Percentiles rank a stretch among this genome's conserved stretches.
Conservation (phyloP, 2,113 vertebrate species). For the Peromyscus leucopus region DNA sequence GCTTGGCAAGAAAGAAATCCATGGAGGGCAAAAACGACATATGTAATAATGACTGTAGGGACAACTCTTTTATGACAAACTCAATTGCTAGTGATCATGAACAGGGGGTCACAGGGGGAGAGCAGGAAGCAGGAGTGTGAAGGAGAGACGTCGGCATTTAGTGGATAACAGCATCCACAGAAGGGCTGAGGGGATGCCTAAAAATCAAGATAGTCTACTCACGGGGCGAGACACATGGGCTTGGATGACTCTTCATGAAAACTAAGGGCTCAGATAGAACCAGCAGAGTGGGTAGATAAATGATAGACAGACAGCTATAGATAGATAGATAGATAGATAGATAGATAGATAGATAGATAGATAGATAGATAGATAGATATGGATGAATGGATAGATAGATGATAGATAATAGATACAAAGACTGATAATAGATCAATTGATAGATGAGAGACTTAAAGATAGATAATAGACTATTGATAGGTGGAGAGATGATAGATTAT, state of each 20-base stretch:
- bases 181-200: fast-evolving
- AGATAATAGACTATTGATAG: background rate
- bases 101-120: too few relatives aligned
- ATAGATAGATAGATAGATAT: background rate
- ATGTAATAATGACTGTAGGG: fast-evolving
- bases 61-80: background rate
- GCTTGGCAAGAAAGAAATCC: background rate
- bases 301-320: background rate
- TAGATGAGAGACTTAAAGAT: background rate
- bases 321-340: background rate
- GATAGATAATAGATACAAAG: background rate
- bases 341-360: background rate
- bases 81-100: background rate
- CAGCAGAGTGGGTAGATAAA: background rate
- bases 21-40: fast-evolving
- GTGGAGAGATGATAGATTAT: background rate
- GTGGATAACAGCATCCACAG: fast-evolving
- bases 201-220: background rate
- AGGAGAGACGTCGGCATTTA: fast-evolving
- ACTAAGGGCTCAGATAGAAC: background rate
- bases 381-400: too few relatives aligned
- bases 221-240: background rate
- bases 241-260: fast-evolving
- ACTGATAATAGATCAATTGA: background rate
- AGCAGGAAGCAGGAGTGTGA: fast-evolving